Conservation (phyloP, 2,888 invertebrate species). For the Halocaridina rubra region DNA sequence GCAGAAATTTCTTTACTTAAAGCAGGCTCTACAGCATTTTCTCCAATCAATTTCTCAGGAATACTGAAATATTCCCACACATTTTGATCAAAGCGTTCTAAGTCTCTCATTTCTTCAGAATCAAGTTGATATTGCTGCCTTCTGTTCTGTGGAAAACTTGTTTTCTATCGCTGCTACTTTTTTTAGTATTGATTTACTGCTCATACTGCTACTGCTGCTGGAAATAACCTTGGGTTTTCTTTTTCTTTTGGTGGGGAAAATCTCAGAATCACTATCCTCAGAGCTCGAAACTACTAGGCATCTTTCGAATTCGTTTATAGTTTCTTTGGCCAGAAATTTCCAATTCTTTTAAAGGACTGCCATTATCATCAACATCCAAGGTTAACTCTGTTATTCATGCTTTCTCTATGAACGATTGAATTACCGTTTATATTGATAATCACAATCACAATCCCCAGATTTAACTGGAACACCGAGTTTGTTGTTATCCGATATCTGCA, state of each 20-base stretch:
- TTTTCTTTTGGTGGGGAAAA: background rate
- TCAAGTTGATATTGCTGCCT: conserved; percentile 25
- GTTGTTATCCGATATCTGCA: too few species aligned
- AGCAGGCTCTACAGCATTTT: background rate
- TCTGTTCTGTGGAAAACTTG: background rate
- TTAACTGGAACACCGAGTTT: too few species aligned
- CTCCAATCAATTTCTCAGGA: background rate
- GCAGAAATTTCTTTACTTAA: background rate
- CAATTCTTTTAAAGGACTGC: background rate
- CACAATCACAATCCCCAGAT: too few species aligned
- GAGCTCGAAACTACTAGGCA: conserved; percentile 18
- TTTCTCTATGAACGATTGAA: too few species aligned
- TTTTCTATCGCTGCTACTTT: background rate
- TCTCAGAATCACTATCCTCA: conserved; percentile 26
- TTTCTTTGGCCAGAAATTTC: background rate
- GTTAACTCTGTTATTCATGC: too few species aligned
- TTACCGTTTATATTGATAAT: too few species aligned
- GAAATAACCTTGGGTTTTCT: conserved; percentile 6
- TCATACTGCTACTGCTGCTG: background rate
- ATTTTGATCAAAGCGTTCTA: conserved; percentile 47
- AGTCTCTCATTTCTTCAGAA: conserved; percentile 54
- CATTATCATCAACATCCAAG: too few species aligned
- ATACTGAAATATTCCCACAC: conserved; percentile 49
- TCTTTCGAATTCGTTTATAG: conserved; percentile 15
- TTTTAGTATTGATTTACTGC: background rate